These are phyloP conservation scores for Lucinisca nassula DNA, from an alignment of 2,888 invertebrate genomes.

Conservation along the genomic window DNA sequence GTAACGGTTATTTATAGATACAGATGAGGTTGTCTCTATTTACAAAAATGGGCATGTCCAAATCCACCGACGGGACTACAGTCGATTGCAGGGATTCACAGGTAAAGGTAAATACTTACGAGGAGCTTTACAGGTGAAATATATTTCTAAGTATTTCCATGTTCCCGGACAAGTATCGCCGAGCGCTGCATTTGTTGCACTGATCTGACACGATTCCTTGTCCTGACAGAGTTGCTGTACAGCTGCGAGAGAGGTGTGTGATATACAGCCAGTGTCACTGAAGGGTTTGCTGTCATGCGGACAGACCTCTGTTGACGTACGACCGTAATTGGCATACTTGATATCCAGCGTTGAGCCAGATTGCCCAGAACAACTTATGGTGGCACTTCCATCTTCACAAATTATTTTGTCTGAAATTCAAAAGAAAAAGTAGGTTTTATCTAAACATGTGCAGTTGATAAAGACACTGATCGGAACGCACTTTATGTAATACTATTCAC, in stretches of 20 bases:
- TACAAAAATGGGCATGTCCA: too few relatives aligned
- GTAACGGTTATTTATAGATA: too few relatives aligned
- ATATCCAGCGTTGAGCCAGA: not conserved
- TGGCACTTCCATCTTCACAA: not conserved
- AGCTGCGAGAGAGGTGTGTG: not conserved
- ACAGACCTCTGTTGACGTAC: not conserved
- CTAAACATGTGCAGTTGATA: too few relatives aligned
- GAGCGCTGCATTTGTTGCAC: not conserved
- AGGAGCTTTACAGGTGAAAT: not conserved
- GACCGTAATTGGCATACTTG: not conserved
- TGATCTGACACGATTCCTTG: not conserved
- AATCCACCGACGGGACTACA: too few relatives aligned
- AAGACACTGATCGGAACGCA: too few relatives aligned
- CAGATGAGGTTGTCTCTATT: too few relatives aligned
- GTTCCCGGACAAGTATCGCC: not conserved
- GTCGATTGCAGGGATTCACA: too few relatives aligned
- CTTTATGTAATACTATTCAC: too few relatives aligned
- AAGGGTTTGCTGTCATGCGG: not conserved
- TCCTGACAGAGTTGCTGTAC: not conserved
- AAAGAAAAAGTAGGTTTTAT: too few relatives aligned
- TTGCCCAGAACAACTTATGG: not conserved
- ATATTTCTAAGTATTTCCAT: not conserved
- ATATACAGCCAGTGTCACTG: not conserved
- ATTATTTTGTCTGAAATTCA: not conserved
- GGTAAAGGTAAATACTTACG: too few relatives aligned